Evolutionary conservation across 2,113 vertebrate genomes (phyloP), one percentile per base, ranked within the genome.

Genomic region (Struthidea cinerea): DNA sequence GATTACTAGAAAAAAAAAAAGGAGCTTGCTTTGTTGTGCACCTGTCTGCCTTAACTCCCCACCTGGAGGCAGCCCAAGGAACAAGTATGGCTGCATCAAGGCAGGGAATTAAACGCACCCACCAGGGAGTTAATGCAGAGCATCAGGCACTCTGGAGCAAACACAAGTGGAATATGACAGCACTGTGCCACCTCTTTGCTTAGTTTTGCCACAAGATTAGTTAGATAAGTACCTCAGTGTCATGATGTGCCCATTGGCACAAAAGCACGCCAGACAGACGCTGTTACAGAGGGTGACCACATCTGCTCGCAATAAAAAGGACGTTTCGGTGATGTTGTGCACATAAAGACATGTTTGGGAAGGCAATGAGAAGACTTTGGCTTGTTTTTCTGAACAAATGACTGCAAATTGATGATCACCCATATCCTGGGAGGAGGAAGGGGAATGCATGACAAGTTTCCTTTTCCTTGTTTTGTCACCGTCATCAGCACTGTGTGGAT

Each of bases 321-420:
- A 99, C 4, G 99, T 99, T 97, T 99, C 99, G 4, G 99, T 99
- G 98, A 99, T 99, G 98, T 99, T 99, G 98, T 99, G 99, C 82
- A 99, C 98, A 59, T 99, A 99, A 89, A 99, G 98, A 98, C 99
- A 99, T 44, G 98, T 98, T 98, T 99, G 99, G n/a, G 99, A 99
- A 87, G 99, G 99, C 98, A 99, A 99, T 95, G 99, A 96, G 97
- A 99, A 99, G 59, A 99, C 99, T 98, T 99, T 99, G 98, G 99
- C 99, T 98, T 99, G 99, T 96, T 98, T 99, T 97, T 99, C 99
- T 28, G 99, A 99, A 97, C 99, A 99, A 96, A 99, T 98, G 93
- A 99, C 98, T 47, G 98, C 98, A 97, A 99, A 98, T 89, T 99
- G 99, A 95, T 99, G 98, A 41, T 99, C 99, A 88, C 98, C 98